Evolutionary conservation across 2,888 invertebrate species (phyloP).

Genomic region (Sinopyrophorus schimmeli): DNA sequence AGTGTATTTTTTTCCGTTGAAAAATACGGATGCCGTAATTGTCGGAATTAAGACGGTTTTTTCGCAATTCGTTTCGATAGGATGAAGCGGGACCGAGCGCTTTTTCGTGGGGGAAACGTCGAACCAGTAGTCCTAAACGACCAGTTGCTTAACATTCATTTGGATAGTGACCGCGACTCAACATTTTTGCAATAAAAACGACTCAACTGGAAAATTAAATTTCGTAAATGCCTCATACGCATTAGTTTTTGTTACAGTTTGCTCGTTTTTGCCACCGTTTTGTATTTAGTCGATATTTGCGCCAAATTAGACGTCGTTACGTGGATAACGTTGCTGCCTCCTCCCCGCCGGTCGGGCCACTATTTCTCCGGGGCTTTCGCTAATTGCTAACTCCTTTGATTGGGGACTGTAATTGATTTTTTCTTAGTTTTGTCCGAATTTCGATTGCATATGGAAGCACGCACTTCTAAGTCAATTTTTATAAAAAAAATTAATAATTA

Average conservation of each 20-base stretch:
- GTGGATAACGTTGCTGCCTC: slow-evolving; percentile 13
- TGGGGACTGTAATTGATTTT: no score
- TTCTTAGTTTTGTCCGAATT: no score
- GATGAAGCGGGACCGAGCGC: not conserved
- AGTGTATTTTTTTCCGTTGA: no score
- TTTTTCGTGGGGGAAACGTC: slow-evolving; percentile 14
- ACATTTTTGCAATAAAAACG: slow-evolving; percentile 51
- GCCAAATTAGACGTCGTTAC: slow-evolving; percentile 31
- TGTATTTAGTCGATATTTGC: slow-evolving; percentile 32
- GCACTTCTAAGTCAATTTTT: no score
- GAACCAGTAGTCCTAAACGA: slow-evolving; percentile 27
- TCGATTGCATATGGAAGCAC: no score
- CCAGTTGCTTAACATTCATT: slow-evolving; percentile 37
- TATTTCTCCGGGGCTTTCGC: not conserved
- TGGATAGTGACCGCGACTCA: slow-evolving; percentile 37
- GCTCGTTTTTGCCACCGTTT: slow-evolving; percentile 31
- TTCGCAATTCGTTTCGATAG: not conserved
- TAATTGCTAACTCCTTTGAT: no score
- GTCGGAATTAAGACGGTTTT: not conserved
- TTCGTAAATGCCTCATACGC: slow-evolving; percentile 54
- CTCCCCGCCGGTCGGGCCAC: not conserved
- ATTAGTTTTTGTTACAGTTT: slow-evolving; percentile 51
- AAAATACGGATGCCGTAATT: not conserved
- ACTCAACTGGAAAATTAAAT: slow-evolving; percentile 55
- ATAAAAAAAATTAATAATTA: no score